Conservation (phyloP, 2,797 vertebrate species). For the Darevskia mixta region DNA sequence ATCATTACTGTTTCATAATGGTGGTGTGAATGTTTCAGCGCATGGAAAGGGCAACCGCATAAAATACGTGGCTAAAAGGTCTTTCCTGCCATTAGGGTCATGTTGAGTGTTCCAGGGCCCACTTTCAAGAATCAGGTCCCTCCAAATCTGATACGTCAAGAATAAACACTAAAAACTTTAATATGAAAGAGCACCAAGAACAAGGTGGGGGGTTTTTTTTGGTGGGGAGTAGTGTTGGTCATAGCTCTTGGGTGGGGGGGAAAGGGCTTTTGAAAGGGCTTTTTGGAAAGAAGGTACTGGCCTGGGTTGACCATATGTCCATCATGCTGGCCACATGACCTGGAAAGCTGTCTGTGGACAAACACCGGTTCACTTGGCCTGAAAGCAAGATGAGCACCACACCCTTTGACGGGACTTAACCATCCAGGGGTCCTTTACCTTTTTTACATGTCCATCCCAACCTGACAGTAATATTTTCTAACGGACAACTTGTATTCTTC, state of each 20-base stretch:
- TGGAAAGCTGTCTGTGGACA: too few relatives aligned
- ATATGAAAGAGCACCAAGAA: background rate
- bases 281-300: background rate
- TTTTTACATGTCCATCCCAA: background rate
- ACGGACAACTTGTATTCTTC: conserved; percentile 61
- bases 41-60: background rate
- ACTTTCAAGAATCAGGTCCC: background rate
- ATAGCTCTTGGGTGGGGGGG: background rate
- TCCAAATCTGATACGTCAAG: background rate
- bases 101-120: background rate
- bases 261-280: background rate
- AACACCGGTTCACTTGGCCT: too few relatives aligned
- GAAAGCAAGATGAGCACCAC: too few relatives aligned
- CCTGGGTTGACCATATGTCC: background rate
- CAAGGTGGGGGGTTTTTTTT: too few relatives aligned
- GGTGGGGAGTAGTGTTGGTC: background rate
- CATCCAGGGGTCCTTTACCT: too few relatives aligned
- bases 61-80: background rate
- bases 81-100: rapidly evolving
- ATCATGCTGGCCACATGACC: too few relatives aligned
- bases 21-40: background rate
- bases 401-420: too few relatives aligned
- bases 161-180: background rate
- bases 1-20: conserved; percentile 10
- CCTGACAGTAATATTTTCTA: conserved; percentile 17